phyloP scores from a whole-genome alignment of 2,797 vertebrate genomes.

The Squalus acanthias region DNA sequence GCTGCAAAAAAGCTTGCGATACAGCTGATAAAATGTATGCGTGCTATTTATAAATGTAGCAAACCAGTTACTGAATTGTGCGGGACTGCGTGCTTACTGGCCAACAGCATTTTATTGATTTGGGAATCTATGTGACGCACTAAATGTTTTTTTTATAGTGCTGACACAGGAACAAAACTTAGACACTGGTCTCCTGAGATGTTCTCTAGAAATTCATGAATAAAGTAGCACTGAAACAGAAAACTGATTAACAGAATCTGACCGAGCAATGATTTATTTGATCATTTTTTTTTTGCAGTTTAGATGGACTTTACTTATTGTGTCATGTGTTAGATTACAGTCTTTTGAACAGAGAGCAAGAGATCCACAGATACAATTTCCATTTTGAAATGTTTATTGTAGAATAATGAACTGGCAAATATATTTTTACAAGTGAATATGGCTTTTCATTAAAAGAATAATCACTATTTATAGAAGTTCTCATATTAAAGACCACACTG shows the following conservation, averaged over 20 bases:
- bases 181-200: conserved; percentile 28
- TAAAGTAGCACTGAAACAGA: conserved; percentile 34
- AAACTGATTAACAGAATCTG: conserved; percentile 29
- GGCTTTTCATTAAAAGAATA: not conserved
- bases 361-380: too few species aligned
- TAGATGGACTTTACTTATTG: not conserved
- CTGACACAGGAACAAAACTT: conserved; percentile 37
- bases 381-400: not conserved
- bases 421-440: not conserved
- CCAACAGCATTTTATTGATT: conserved; percentile 32
- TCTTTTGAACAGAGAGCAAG: not conserved
- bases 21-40: not conserved
- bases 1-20: not conserved
- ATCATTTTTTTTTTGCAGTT: not conserved
- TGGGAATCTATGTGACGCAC: conserved; percentile 35
- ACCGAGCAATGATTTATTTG: conserved; percentile 15
- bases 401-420: not conserved
- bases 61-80: conserved; percentile 21
- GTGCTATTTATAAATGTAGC: conserved; percentile 27
- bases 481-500: not conserved
- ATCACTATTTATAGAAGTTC: not conserved
- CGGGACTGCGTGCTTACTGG: conserved; percentile 20
- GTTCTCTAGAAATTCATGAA: conserved; percentile 35
- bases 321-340: not conserved
- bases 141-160: conserved; percentile 26